Percentiles rank a stretch among this genome's conserved stretches.
These are phyloP conservation scores for Delphinapterus leucas DNA, from an alignment of 2,113 vertebrate genomes.

Conservation along the genomic window DNA sequence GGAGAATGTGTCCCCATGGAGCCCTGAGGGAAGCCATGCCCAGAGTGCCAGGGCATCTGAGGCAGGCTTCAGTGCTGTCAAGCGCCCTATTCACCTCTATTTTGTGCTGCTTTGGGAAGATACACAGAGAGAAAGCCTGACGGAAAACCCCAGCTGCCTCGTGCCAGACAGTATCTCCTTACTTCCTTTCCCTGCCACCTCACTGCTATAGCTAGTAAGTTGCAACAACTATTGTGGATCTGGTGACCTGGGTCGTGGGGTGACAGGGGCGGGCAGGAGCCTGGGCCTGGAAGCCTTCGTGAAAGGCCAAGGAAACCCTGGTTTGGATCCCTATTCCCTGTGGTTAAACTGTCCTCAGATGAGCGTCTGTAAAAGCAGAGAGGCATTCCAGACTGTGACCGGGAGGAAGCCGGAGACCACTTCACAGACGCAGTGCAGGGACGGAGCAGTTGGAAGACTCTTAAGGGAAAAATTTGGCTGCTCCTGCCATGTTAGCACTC, in stretches of 20 bases:
- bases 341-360: neutral
- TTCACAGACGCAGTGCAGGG: neutral
- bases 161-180: conserved; percentile 31
- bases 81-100: neutral
- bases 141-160: neutral
- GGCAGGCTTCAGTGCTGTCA: neutral
- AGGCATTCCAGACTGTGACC: neutral
- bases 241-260: neutral
- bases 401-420: neutral
- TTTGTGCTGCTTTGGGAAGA: neutral
- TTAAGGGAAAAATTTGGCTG: neutral
- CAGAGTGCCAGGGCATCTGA: neutral
- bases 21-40: neutral
- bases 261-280: neutral
- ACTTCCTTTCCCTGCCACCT: conserved; percentile 54
- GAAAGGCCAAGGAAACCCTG: neutral
- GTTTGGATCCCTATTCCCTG: neutral
- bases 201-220: neutral
- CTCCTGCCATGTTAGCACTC: conserved; percentile 38
- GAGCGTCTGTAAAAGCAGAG: neutral
- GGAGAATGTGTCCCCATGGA: neutral
- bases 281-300: neutral
- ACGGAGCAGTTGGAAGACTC: neutral
- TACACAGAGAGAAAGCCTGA: neutral
- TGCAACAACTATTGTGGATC: neutral